phyloP scores from a whole-genome alignment of 2,113 vertebrate species.

The Tachysurus fulvidraco region DNA sequence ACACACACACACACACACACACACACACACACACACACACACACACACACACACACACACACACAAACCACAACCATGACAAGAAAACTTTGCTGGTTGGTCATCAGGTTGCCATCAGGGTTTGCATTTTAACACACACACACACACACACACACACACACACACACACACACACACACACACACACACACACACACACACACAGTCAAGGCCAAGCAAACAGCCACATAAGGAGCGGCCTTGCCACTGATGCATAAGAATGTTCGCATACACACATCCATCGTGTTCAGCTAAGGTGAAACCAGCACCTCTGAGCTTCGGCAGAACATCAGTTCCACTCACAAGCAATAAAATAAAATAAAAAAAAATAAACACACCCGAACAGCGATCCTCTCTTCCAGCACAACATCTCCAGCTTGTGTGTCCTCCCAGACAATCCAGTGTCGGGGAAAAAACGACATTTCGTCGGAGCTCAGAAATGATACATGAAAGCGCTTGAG shows the following conservation, averaged over 20 bases:
- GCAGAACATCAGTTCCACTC: background rate
- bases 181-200: background rate
- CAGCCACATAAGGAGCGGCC: slow-evolving; percentile 19
- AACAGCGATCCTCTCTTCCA: background rate
- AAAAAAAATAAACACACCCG: background rate
- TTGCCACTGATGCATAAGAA: slow-evolving; percentile 35
- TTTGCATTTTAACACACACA: background rate
- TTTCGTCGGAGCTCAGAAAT: background rate
- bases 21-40: slow-evolving; percentile 18
- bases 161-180: background rate
- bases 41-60: slow-evolving; percentile 18
- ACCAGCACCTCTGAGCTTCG: slow-evolving; percentile 38
- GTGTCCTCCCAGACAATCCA: slow-evolving; percentile 33
- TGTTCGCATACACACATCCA: background rate
- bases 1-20: slow-evolving; percentile 20
- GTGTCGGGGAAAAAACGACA: background rate
- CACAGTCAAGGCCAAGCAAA: background rate
- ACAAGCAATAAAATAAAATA: background rate
- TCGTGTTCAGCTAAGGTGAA: slow-evolving; percentile 33
- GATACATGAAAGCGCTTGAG: no score
- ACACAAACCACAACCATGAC: background rate
- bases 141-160: no score
- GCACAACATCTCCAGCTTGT: background rate
- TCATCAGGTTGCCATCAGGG: background rate
- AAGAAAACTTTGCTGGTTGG: background rate